A percentile compares a stretch with the other conserved stretches of the same genome.
Evolutionary conservation across 2,113 vertebrate genomes (phyloP).

Genomic region (Prolemur simus): DNA sequence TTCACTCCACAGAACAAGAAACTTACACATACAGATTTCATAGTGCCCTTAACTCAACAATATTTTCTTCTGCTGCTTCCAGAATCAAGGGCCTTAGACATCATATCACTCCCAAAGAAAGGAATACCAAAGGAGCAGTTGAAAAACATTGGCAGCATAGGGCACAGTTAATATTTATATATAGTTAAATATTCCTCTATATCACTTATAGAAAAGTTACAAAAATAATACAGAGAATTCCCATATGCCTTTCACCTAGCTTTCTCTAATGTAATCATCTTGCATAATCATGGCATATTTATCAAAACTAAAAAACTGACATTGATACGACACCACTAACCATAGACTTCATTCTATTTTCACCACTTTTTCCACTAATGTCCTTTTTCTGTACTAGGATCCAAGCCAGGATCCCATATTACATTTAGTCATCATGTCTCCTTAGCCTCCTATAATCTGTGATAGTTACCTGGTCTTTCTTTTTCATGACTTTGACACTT

Average conservation of each 20-base stretch:
- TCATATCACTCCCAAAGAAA: neutral
- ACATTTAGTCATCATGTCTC: neutral
- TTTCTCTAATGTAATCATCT: neutral
- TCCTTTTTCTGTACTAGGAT: neutral
- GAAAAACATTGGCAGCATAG: neutral
- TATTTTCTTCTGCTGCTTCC: neutral
- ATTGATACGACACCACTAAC: neutral
- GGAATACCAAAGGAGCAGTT: neutral
- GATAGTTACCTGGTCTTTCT: neutral
- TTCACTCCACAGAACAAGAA: neutral
- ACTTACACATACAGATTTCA: neutral
- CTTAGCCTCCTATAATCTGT: neutral
- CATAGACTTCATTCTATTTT: neutral
- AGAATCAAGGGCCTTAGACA: neutral
- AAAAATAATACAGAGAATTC: neutral
- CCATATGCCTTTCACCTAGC: neutral
- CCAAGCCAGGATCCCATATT: neutral
- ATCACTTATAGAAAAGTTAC: neutral
- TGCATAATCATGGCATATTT: neutral
- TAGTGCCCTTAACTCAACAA: neutral
- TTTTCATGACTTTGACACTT: neutral
- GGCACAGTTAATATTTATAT: neutral
- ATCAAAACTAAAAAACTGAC: constrained; percentile 5
- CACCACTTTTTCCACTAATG: neutral
- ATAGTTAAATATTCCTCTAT: neutral